These are phyloP conservation scores for Antedon mediterranea DNA, from an alignment of 53 echinoderm and acorn worm genomes.

Conservation along the genomic window DNA sequence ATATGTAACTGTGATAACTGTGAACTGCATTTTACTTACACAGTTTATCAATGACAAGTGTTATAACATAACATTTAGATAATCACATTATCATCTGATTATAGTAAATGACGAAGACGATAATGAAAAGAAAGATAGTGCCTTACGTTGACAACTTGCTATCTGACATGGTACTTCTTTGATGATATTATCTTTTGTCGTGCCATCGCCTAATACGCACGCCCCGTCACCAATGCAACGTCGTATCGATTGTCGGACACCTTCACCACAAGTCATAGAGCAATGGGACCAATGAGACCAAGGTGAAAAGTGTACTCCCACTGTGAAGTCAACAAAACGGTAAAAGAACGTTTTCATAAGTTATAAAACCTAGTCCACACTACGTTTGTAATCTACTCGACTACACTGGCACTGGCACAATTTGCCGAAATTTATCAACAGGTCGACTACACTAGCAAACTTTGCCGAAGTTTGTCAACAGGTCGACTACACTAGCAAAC, in stretches of 20 bases:
- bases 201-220: conserved; percentile 35
- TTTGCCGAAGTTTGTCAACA: too few relatives aligned
- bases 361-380: too few relatives aligned
- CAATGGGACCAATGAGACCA: conserved; percentile 82
- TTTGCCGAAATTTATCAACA: too few relatives aligned
- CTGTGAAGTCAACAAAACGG: conserved; percentile 9
- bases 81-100: not conserved
- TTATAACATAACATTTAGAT: not conserved
- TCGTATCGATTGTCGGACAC: conserved; percentile 32
- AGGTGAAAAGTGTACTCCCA: conserved; percentile 61
- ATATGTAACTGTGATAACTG: too few relatives aligned
- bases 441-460: too few relatives aligned
- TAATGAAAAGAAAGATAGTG: not conserved
- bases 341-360: not conserved
- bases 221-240: conserved; percentile 53
- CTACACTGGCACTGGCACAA: too few relatives aligned
- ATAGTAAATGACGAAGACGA: not conserved
- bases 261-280: conserved; percentile 55
- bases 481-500: too few relatives aligned
- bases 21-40: too few relatives aligned
- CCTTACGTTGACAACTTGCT: conserved; percentile 53
- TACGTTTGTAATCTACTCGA: too few relatives aligned
- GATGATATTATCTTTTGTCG: conserved; percentile 13
- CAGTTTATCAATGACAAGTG: not conserved
- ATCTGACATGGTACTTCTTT: conserved; percentile 42